These are phyloP conservation scores for Xiphophorus birchmanni DNA, from an alignment of 2,797 vertebrate species.

Conservation along the genomic window DNA sequence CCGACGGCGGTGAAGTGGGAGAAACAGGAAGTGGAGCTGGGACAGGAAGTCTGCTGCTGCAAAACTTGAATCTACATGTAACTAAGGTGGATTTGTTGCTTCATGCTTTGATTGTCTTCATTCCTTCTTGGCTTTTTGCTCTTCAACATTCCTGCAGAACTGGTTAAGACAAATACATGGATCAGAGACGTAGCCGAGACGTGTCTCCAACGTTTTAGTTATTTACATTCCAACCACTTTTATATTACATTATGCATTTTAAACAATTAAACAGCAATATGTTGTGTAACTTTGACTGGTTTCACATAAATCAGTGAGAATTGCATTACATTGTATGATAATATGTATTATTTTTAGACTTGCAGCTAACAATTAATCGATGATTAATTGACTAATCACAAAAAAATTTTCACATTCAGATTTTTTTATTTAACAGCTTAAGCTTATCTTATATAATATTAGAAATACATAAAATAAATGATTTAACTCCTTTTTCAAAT, in stretches of 20 bases:
- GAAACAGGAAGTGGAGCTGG: slow-evolving; percentile 13
- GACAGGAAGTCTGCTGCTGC: slow-evolving; percentile 77
- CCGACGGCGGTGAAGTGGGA: slow-evolving; percentile 11
- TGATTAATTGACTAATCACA: too few relatives aligned
- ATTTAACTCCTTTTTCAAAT: too few relatives aligned
- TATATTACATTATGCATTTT: not conserved
- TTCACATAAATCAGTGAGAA: not conserved
- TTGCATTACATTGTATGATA: not conserved
- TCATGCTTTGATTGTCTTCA: not conserved
- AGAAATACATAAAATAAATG: too few relatives aligned
- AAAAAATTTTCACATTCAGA: too few relatives aligned
- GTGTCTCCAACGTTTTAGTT: not conserved
- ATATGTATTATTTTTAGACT: not conserved
- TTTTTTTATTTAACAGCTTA: too few relatives aligned
- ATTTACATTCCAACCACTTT: too few relatives aligned
- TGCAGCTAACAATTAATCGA: too few relatives aligned
- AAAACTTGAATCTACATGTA: slow-evolving; percentile 82
- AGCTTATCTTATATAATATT: too few relatives aligned
- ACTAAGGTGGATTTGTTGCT: slow-evolving; percentile 79
- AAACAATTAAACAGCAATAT: too few relatives aligned
- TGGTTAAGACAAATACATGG: not conserved
- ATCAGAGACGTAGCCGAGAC: not conserved
- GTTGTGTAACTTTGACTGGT: not conserved
- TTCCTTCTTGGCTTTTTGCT: not conserved
- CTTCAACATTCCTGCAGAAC: not conserved